Evolutionary conservation across 1,140 invertebrate species (phyloP).

Genomic region (Hycleus phaleratus): DNA sequence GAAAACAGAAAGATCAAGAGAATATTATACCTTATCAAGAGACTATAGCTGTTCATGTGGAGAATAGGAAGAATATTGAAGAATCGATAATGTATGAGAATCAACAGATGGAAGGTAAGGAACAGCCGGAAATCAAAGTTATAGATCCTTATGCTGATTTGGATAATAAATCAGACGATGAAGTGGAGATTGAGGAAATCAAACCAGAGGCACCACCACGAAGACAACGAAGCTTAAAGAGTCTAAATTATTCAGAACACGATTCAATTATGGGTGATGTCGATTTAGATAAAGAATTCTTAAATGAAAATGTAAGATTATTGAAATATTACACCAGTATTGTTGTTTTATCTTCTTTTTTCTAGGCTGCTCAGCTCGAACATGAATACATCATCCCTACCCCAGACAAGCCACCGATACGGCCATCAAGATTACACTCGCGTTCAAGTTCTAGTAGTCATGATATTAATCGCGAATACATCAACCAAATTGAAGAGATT

Average conservation of each 20-base stretch:
- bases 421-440: conserved; percentile 41
- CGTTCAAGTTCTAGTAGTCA: conserved; percentile 28
- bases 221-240: conserved; percentile 33
- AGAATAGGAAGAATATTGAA: not conserved
- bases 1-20: conserved; percentile 25
- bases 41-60: conserved; percentile 27
- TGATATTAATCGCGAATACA: not conserved
- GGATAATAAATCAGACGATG: conserved; percentile 7
- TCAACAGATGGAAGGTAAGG: conserved; percentile 40
- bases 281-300: conserved; percentile 33
- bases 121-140: conserved; percentile 44
- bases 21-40: conserved; percentile 31
- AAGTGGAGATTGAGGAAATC: not conserved
- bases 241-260: conserved; percentile 39
- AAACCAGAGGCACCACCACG: conserved; percentile 18
- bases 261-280: conserved; percentile 44
- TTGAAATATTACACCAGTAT: conserved; percentile 1
- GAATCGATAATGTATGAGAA: conserved; percentile 38
- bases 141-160: conserved; percentile 22
- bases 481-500: conserved; percentile 33
- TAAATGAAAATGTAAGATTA: conserved; percentile 6
- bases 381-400: conserved; percentile 54
- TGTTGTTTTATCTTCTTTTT: conserved; percentile 24
- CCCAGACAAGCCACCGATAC: conserved; percentile 39
- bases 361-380: conserved; percentile 53